Percentiles rank a stretch among this genome's conserved stretches.
phyloP scores from a whole-genome alignment of 1,140 invertebrate species.

The Tetragonula clypearis region DNA sequence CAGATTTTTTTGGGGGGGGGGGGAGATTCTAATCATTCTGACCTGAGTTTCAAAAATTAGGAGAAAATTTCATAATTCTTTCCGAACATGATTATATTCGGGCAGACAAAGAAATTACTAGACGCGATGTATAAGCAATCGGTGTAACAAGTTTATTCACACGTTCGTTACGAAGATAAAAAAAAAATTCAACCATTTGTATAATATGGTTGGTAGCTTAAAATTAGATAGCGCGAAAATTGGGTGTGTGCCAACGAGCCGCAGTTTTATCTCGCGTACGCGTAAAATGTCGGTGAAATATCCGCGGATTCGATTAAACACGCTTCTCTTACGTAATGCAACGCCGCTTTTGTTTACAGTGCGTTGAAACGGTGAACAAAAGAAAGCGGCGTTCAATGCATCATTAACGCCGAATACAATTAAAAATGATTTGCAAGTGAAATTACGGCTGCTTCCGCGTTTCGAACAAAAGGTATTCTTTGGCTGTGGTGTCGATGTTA shows the following conservation, averaged over 20 bases:
- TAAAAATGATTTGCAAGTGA: constrained; percentile 42
- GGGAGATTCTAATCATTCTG: too few relatives aligned
- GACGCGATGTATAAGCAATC: background rate
- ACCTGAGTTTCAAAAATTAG: too few relatives aligned
- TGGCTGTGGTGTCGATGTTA: constrained; percentile 19
- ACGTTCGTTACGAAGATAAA: background rate
- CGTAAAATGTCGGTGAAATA: background rate
- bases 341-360: constrained; percentile 28
- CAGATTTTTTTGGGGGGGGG: too few relatives aligned
- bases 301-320: constrained; percentile 5
- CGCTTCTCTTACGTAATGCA: constrained; percentile 13
- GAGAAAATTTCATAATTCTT: background rate
- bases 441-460: constrained; percentile 34
- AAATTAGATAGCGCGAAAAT: background rate
- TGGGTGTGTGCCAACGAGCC: background rate
- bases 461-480: constrained; percentile 20
- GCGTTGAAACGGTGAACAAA: background rate
- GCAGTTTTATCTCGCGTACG: background rate
- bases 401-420: constrained; percentile 24
- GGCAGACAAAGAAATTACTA: background rate
- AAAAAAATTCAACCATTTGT: background rate
- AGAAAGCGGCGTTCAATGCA: constrained; percentile 41
- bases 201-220: background rate
- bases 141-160: background rate
- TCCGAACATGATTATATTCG: background rate